phyloP scores from a whole-genome alignment of 2,797 vertebrate species.

The Vespertilio murinus region DNA sequence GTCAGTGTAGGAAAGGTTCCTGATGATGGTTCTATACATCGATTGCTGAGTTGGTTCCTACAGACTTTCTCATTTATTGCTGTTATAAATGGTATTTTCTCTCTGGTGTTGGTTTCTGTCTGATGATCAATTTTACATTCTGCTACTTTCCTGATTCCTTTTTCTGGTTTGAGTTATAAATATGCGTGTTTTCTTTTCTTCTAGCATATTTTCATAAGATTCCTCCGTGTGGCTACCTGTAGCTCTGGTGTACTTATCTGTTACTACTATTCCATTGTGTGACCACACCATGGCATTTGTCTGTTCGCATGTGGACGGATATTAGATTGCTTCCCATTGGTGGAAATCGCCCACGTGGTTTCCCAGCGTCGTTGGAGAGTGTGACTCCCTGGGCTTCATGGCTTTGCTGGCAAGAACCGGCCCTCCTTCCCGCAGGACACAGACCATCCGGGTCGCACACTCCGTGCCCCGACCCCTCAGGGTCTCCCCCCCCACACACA shows the following conservation, averaged over 20 bases:
- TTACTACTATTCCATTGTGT: not conserved
- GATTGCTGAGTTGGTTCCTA: not conserved
- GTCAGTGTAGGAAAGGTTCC: not conserved
- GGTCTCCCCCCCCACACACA: not conserved
- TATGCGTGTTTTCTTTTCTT: not conserved
- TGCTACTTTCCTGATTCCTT: not conserved
- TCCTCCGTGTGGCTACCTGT: not conserved
- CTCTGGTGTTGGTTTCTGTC: not conserved
- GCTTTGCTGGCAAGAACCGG: not conserved
- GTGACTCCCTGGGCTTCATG: not conserved
- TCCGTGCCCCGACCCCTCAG: not conserved
- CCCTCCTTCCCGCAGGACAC: accelerated
- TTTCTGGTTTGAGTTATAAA: not conserved
- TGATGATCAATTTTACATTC: not conserved
- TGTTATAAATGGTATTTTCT: not conserved
- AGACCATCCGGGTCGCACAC: accelerated
- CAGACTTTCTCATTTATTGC: not conserved
- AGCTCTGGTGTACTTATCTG: not conserved
- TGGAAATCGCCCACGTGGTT: not conserved
- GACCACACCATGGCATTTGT: not conserved
- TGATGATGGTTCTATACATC: not conserved
- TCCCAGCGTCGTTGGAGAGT: not conserved
- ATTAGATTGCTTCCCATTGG: not conserved
- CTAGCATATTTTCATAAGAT: not conserved
- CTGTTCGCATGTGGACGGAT: not conserved